Evolutionary conservation across 2,113 vertebrate genomes (phyloP), one percentile per base, ranked within the genome.

Genomic region (Siniperca chuatsi): DNA sequence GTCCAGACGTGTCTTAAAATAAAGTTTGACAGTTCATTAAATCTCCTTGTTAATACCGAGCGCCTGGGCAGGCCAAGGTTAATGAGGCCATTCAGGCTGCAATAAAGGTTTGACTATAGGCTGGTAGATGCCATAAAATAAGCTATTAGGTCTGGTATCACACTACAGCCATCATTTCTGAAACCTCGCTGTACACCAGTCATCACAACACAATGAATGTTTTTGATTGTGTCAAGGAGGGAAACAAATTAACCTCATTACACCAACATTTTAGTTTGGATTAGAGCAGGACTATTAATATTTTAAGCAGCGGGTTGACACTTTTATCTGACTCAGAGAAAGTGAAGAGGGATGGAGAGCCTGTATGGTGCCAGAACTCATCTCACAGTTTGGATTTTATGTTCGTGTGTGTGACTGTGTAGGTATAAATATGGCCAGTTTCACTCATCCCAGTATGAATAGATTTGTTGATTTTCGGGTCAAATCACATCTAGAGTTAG

Each of bases 11-110:
- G 40, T 75, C 50, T 68, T 42, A n/a, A 57, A 48, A 33, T 78
- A 75, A 86, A 78, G 75, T 88, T 57, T 87, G 90, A 87, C 86
- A 89, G 60, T 79, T 90, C 75, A 87, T 87, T 90, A 90, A 90
- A 85, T 83, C 29, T 69, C 13, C 21, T 9, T 42, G 77, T 79
- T 90, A 77, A 77, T 71, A 44, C n/a, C 0, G 74, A 84, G 88
- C 37, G 55, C 21, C 18, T 57, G 82, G 79, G 76, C 77, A 37
- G 58, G 50, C 80, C 67, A 37, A 84, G 89, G 87, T 90, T 90
- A 90, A 92, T 81, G 87, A 90, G 80, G 86, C 87, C 80, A 16
- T 82, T 81, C 61, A 40, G 15, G 76, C 35, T 72, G 79, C 68
- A 61, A 18, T 85, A 79, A 90, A 87, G 79, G 23, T 77, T 69